These are phyloP conservation scores for Trilocha varians DNA, from an alignment of 2,888 invertebrate species.

Conservation along the genomic window DNA sequence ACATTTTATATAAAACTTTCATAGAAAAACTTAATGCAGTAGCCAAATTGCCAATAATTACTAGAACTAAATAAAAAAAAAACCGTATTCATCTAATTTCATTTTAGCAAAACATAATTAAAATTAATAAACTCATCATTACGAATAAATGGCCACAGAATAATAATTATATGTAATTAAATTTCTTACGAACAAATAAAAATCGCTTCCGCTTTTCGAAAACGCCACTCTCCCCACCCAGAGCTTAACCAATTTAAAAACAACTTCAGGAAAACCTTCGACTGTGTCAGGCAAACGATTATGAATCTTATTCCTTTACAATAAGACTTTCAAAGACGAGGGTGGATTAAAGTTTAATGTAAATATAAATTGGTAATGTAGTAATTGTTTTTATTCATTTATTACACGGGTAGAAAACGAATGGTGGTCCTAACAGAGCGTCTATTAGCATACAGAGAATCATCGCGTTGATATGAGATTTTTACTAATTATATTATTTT, in stretches of 20 bases:
- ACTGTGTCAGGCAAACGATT: slow-evolving; percentile 15
- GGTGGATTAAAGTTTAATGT: slow-evolving; percentile 7
- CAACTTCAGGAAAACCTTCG: slow-evolving; percentile 19
- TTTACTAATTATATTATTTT: slow-evolving; percentile 55
- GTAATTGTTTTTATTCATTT: slow-evolving; percentile 69
- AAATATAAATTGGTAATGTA: slow-evolving; percentile 23
- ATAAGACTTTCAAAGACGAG: slow-evolving; percentile 12
- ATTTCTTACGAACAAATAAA: not conserved
- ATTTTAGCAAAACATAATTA: not conserved
- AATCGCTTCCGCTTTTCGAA: slow-evolving; percentile 24
- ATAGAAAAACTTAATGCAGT: no score
- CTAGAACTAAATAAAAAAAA: not conserved
- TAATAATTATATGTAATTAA: not conserved
- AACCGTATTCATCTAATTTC: not conserved
- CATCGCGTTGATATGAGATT: slow-evolving; percentile 40
- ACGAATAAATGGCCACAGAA: no score
- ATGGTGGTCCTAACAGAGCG: slow-evolving; percentile 50
- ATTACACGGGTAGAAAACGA: slow-evolving; percentile 45
- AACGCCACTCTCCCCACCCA: slow-evolving; percentile 20
- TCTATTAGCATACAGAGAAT: slow-evolving; percentile 44
- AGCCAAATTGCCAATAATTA: not conserved
- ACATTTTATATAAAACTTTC: no score
- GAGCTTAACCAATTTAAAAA: slow-evolving; percentile 20
- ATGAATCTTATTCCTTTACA: slow-evolving; percentile 14
- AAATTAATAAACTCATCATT: not conserved